Evolutionary conservation across 2,113 vertebrate species (phyloP).

Genomic region (Axis porcinus): DNA sequence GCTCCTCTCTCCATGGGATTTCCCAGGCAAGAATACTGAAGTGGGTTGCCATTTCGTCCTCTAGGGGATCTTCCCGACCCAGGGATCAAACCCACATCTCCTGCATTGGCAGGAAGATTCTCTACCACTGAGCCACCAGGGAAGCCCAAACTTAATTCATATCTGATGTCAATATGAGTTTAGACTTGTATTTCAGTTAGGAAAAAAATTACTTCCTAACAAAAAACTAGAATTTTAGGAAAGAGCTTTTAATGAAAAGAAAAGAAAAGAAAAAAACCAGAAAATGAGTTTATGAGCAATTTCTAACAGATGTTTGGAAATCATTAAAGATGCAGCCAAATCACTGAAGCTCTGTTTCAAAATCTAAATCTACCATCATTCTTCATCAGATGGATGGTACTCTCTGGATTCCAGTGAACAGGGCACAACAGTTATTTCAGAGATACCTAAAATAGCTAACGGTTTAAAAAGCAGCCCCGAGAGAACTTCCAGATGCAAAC

Average conservation of each 20-base stretch:
- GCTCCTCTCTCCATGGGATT: not conserved
- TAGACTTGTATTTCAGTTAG: not conserved
- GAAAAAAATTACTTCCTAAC: not conserved
- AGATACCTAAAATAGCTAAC: not conserved
- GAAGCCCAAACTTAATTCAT: not conserved
- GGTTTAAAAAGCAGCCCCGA: not conserved
- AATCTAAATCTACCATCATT: fast-evolving
- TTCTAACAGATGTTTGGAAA: not conserved
- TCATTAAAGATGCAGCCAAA: fast-evolving
- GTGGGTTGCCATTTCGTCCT: not conserved
- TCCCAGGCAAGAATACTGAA: not conserved
- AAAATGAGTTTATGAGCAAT: not conserved
- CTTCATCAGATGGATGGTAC: not conserved
- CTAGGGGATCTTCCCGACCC: not conserved
- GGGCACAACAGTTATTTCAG: not conserved
- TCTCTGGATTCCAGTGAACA: not conserved
- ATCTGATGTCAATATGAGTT: not conserved
- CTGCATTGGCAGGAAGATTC: not conserved
- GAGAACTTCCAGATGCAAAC: not conserved
- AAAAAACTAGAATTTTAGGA: not conserved
- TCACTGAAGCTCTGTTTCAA: too few species aligned
- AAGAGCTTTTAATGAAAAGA: not conserved
- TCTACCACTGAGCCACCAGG: not conserved
- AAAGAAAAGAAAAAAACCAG: not conserved
- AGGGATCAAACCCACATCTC: not conserved